These are phyloP conservation scores for Hypsibius dujardini DNA, from an alignment of 1,140 invertebrate species.

Conservation along the genomic window DNA sequence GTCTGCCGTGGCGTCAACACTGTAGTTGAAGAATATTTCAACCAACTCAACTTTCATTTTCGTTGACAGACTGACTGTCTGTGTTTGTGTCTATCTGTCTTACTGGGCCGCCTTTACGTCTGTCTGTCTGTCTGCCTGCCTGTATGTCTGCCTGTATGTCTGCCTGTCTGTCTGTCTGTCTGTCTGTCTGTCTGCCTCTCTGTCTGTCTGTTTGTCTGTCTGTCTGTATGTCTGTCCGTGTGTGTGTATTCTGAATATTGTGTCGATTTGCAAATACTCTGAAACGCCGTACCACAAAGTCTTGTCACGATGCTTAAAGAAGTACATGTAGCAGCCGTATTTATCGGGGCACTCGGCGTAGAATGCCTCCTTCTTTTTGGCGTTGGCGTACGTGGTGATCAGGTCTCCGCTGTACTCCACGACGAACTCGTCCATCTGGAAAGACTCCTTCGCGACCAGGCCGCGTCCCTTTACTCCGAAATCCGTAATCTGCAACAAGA, in stretches of 20 bases:
- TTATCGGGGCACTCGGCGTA: slow-evolving; percentile 63
- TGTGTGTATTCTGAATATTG: too few species aligned
- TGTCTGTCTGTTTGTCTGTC: too few species aligned
- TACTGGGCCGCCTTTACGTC: too few species aligned
- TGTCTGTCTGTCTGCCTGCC: too few species aligned
- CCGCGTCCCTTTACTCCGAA: slow-evolving; percentile 42
- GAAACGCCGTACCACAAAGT: neutral
- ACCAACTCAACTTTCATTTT: neutral
- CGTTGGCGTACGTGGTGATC: slow-evolving; percentile 53
- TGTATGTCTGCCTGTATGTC: too few species aligned
- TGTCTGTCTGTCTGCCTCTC: too few species aligned
- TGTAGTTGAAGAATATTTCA: slow-evolving; percentile 29
- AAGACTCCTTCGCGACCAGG: slow-evolving; percentile 51
- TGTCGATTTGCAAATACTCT: too few species aligned
- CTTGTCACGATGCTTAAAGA: slow-evolving; percentile 62
- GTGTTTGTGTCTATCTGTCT: too few species aligned
- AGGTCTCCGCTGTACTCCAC: slow-evolving; percentile 92
- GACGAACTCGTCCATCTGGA: slow-evolving; percentile 74
- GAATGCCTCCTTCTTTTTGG: slow-evolving; percentile 56
- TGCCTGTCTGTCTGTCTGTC: too few species aligned
- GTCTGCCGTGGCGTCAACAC: slow-evolving; percentile 89
- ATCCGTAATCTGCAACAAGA: too few species aligned
- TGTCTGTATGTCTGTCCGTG: too few species aligned
- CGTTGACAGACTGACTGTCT: too few species aligned
- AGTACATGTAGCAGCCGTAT: slow-evolving; percentile 98